Percentiles rank a stretch among this genome's conserved stretches.
Evolutionary conservation across 2,797 vertebrate species (phyloP).

Genomic region (Girardinus metallicus): DNA sequence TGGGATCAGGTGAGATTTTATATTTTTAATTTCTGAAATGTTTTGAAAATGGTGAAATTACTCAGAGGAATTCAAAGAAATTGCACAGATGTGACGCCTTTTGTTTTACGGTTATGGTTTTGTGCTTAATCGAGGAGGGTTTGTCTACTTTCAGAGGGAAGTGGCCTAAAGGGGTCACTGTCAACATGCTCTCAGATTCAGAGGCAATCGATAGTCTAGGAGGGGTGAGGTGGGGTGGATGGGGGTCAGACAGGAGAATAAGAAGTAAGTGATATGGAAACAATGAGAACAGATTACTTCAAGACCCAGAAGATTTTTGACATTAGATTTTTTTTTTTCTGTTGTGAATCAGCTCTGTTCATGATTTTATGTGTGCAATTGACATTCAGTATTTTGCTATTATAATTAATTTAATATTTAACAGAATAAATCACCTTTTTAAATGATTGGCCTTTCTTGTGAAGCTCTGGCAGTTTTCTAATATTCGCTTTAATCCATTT

Average conservation of each 20-base stretch:
- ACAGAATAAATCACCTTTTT: neutral
- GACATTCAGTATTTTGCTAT: conserved; percentile 2
- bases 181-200: conserved; percentile 69
- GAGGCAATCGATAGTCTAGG: conserved; percentile 56
- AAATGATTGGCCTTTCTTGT: neutral
- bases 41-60: neutral
- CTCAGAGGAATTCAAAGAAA: neutral
- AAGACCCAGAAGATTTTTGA: neutral
- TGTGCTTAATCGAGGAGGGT: conserved; percentile 35
- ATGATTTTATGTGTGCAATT: neutral
- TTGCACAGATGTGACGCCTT: neutral
- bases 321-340: neutral
- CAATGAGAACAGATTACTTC: conserved; percentile 19
- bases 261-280: conserved; percentile 8
- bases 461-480: neutral
- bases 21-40: conserved; percentile 4
- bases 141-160: conserved; percentile 45
- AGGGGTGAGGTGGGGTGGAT: conserved; percentile 7
- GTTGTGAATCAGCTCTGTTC: neutral
- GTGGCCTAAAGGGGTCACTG: conserved; percentile 77
- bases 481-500: neutral
- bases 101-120: conserved; percentile 22
- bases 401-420: neutral
- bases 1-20: neutral
- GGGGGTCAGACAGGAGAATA: conserved; percentile 32